These are phyloP conservation scores for Ptilodon capucinus DNA, from an alignment of 2,888 invertebrate species.

Conservation along the genomic window DNA sequence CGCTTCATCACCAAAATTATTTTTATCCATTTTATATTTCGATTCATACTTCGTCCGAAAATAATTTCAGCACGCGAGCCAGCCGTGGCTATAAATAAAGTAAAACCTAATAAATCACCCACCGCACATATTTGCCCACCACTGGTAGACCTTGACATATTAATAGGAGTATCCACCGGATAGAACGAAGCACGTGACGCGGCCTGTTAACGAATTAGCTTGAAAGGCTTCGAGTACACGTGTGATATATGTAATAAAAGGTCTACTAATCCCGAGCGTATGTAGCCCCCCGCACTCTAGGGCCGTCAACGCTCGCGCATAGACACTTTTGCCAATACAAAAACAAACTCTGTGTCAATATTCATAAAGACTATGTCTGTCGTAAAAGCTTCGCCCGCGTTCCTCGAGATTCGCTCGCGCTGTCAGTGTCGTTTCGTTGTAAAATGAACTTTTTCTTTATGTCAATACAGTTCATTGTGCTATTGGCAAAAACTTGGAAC, in stretches of 20 bases:
- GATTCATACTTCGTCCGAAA: neutral
- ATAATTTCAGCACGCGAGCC: neutral
- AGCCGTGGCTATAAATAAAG: constrained; percentile 7
- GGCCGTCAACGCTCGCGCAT: no score
- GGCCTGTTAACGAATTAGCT: constrained; percentile 13
- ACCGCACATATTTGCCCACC: constrained; percentile 9
- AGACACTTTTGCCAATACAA: no score
- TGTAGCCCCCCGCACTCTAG: no score
- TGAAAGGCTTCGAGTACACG: constrained; percentile 14
- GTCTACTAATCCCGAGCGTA: no score
- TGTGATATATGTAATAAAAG: neutral
- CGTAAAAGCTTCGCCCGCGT: no score
- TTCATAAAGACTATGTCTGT: no score
- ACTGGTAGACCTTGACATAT: constrained; percentile 12
- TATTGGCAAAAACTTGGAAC: no score
- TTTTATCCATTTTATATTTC: neutral
- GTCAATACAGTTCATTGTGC: no score
- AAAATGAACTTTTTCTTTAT: no score
- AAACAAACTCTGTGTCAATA: no score
- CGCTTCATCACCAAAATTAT: neutral
- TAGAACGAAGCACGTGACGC: constrained; percentile 7
- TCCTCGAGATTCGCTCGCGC: no score
- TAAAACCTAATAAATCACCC: constrained; percentile 9
- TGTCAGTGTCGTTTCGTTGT: no score
- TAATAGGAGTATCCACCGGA: neutral